phyloP scores from a whole-genome alignment of 2,797 vertebrate genomes.

The Bradypodion pumilum region DNA sequence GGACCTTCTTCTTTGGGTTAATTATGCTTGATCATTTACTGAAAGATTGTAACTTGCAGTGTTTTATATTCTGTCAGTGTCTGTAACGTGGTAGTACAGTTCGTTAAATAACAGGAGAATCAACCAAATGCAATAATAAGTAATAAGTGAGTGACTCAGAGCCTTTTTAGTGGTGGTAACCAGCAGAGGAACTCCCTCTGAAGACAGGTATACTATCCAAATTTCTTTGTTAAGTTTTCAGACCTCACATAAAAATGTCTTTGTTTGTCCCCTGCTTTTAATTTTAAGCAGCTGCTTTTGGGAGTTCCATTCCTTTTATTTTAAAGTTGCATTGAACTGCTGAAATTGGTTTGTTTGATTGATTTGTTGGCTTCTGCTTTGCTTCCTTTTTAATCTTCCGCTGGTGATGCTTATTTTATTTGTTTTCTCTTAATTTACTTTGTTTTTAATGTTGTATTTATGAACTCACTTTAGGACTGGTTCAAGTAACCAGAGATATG shows the following conservation, averaged over 20 bases:
- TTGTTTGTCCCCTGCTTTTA: not conserved
- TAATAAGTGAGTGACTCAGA: no score
- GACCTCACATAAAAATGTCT: not conserved
- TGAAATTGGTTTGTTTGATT: not conserved
- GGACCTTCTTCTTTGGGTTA: not conserved
- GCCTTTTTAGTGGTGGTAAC: no score
- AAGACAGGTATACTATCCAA: not conserved
- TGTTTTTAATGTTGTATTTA: not conserved
- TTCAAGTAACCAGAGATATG: not conserved
- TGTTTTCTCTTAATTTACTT: not conserved
- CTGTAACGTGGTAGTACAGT: not conserved
- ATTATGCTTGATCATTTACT: no score
- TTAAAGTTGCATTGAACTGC: not conserved
- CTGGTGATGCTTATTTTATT: not conserved
- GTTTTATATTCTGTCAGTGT: not conserved
- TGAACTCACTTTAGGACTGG: not conserved
- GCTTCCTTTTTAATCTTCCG: not conserved
- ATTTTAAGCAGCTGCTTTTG: not conserved
- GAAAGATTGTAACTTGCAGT: not conserved
- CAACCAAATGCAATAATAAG: not conserved
- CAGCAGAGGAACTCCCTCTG: no score
- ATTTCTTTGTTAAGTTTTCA: not conserved
- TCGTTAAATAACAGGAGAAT: not conserved
- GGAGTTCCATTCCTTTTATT: not conserved
- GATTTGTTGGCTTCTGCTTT: not conserved